Percentiles rank a stretch among this genome's conserved stretches.
phyloP scores from a whole-genome alignment of 2,797 vertebrate genomes.

The Coregonus ussuriensis region DNA sequence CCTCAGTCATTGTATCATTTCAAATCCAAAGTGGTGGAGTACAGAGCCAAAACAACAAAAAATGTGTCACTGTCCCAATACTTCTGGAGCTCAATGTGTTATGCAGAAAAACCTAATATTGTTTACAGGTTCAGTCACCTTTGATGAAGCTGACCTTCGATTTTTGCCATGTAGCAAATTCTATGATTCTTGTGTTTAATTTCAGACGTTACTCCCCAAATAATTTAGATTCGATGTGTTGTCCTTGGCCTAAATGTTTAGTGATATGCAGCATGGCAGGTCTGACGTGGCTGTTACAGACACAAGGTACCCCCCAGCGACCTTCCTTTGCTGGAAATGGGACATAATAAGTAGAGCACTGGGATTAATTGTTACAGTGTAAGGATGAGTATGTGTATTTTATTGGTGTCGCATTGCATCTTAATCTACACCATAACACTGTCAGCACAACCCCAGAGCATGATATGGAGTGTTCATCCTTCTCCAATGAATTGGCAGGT shows the following conservation, averaged over 20 bases:
- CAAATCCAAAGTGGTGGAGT: no score
- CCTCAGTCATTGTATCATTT: no score
- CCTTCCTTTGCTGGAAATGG: not conserved
- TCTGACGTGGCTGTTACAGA: not conserved
- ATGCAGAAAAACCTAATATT: no score
- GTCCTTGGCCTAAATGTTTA: not conserved
- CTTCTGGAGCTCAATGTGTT: no score
- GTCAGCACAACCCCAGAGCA: not conserved
- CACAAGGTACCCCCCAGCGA: not conserved
- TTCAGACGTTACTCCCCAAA: not conserved
- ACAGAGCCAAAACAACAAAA: no score
- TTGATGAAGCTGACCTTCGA: not conserved
- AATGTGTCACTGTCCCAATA: no score
- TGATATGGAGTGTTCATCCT: not conserved
- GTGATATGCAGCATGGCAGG: not conserved
- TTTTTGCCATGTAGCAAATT: not conserved
- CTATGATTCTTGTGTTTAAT: not conserved
- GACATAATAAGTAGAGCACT: not conserved
- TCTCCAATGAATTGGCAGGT: not conserved
- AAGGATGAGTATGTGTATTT: not conserved
- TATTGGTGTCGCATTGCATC: no score
- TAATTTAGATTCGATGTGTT: not conserved
- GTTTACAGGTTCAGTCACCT: not conserved
- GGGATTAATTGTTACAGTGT: not conserved
- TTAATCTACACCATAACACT: not conserved